Evolutionary conservation across 2,113 vertebrate genomes (phyloP), one percentile per base, ranked within the genome.

Genomic region (Tretioscincus oriximinensis): DNA sequence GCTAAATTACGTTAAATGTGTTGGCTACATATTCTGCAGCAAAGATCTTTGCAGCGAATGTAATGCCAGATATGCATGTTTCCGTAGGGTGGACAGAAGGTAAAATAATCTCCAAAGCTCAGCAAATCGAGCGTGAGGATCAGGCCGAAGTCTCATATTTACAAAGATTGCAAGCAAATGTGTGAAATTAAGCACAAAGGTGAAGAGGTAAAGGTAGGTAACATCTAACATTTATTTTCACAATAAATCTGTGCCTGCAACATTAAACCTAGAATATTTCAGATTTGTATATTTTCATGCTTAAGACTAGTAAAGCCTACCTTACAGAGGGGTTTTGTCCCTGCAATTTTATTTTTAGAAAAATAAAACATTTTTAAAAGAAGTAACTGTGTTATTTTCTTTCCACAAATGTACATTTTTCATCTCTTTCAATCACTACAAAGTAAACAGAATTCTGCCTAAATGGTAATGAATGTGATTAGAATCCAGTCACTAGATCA

Each of bases 191-290:
- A 51, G n/a, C 69, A 80, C 11, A 8, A 18, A 54, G 29, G n/a
- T 35, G 68, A 73, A n/a, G 79, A 58, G 31, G 77, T 81, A 84
- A 67, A 16, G 61, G 78, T 82, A 81, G 2, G 58, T 6, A 31
- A 66, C 73, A 61, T 18, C 49, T 18, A 58, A 5, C 2, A 29
- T 86, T 7, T 4, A 73, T 73, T 64, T 21, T 21, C 41, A 64
- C 21, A 72, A 20, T 21, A 41, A n/a, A 63, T 31, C 24, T 24
- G 1, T 24, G 7, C 29, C 51, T 58, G 14, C 3, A 58, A 58
- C 51, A 41, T 58, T 58, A 58, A 58, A 18, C 14, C 16, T 58
- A 58, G 54, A 18, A 58, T 58, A 58, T 58, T 4, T 21, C 22
- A 14, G 24, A 4, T 28, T 73, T 72, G 51, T 29, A 31, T 60